phyloP scores from a whole-genome alignment of 2,113 vertebrate species.

The Upupa epops region DNA sequence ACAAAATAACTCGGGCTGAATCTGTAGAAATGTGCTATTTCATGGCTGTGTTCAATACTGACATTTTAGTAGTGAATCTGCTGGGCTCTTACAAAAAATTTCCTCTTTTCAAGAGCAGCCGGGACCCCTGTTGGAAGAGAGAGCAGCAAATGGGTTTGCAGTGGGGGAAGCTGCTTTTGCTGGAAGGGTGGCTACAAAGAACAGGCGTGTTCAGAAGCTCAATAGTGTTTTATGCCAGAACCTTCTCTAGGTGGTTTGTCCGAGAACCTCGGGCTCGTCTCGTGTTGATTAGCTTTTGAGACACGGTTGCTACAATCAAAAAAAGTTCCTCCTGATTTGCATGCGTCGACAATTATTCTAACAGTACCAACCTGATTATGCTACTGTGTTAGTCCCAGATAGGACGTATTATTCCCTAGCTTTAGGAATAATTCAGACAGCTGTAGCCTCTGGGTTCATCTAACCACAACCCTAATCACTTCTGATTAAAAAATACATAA shows the following conservation, averaged over 20 bases:
- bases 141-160: not conserved
- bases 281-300: constrained; percentile 32
- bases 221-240: constrained; percentile 26
- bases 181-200: not conserved
- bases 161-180: not conserved
- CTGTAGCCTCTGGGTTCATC: constrained; percentile 50
- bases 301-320: not conserved
- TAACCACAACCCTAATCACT: constrained; percentile 49
- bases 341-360: constrained; percentile 51
- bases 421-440: constrained; percentile 46
- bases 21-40: not conserved
- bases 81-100: not conserved
- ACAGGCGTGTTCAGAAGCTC: not conserved
- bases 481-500: constrained; percentile 64
- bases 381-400: constrained; percentile 54
- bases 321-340: constrained; percentile 35
- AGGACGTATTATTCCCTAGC: constrained; percentile 46
- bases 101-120: not conserved
- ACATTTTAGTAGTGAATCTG: not conserved
- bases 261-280: constrained; percentile 6
- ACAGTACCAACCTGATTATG: constrained; percentile 40
- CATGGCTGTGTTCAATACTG: not conserved
- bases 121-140: not conserved
- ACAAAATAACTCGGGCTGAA: not conserved
- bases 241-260: not conserved